Conservation (phyloP, 2,888 invertebrate species). For the Eudemis profundana region DNA sequence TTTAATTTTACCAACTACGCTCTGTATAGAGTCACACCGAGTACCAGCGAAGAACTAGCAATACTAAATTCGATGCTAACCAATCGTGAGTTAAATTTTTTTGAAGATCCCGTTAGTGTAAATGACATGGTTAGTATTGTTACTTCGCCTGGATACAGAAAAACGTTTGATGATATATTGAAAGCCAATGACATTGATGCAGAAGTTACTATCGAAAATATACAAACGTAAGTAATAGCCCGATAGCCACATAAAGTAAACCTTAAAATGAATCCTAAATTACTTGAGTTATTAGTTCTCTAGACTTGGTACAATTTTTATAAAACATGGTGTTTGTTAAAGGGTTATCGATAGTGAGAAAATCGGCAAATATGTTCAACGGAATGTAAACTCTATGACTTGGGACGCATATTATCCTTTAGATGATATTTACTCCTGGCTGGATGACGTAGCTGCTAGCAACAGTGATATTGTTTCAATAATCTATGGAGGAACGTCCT, state of each 20-base stretch:
- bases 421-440: conserved; percentile 42
- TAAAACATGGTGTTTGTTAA: neutral
- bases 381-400: conserved; percentile 38
- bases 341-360: conserved; percentile 47
- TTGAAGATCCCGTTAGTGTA: conserved; percentile 44
- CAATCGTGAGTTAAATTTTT: conserved; percentile 42
- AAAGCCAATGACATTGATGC: conserved; percentile 49
- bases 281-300: too few species aligned
- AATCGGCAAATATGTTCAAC: conserved; percentile 35
- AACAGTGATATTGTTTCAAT: conserved; percentile 36
- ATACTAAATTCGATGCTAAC: conserved; percentile 53
- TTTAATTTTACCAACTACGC: conserved; percentile 62
- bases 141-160: conserved; percentile 62
- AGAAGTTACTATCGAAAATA: conserved; percentile 58
- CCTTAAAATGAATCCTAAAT: too few species aligned
- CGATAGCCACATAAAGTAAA: neutral
- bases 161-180: conserved; percentile 55
- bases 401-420: conserved; percentile 44
- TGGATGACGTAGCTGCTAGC: conserved; percentile 37
- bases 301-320: too few species aligned
- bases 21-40: conserved; percentile 67
- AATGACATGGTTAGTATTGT: conserved; percentile 55
- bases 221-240: conserved; percentile 34
- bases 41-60: conserved; percentile 56
- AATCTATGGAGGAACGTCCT: conserved; percentile 34